phyloP scores from a whole-genome alignment of 2,113 vertebrate species.

The Callospermophilus lateralis region DNA sequence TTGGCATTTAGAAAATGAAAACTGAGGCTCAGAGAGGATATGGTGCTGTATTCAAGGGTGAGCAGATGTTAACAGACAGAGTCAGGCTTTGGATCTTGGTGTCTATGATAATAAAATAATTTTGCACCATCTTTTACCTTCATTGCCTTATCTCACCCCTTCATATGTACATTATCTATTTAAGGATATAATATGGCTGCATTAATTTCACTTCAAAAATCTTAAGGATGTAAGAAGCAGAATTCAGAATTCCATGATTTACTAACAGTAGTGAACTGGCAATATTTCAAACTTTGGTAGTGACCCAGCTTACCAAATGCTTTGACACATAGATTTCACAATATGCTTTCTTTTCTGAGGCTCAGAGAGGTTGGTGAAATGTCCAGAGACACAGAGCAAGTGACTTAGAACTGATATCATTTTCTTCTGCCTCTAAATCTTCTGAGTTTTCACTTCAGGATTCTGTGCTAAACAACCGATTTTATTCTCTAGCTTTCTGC shows the following conservation, averaged over 20 bases:
- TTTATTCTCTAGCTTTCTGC: neutral
- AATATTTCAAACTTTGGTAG: neutral
- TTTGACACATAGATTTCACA: neutral
- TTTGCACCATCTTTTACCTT: neutral
- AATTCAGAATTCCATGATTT: neutral
- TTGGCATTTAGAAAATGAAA: neutral
- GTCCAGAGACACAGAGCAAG: neutral
- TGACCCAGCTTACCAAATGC: neutral
- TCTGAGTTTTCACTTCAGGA: neutral
- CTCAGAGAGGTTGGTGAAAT: neutral
- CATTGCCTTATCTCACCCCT: neutral
- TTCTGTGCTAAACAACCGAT: accelerated
- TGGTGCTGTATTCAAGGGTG: neutral
- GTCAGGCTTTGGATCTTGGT: neutral
- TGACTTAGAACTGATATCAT: neutral
- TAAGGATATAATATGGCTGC: neutral
- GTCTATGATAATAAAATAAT: neutral
- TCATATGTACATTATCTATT: neutral
- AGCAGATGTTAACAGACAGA: neutral
- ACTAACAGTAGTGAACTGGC: neutral
- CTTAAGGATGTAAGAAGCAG: neutral
- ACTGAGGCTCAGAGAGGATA: neutral
- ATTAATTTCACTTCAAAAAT: too few species aligned
- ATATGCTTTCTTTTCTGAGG: neutral
- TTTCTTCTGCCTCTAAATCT: neutral